These are phyloP conservation scores for Achroia grisella DNA, from an alignment of 1,140 invertebrate species.

Conservation along the genomic window DNA sequence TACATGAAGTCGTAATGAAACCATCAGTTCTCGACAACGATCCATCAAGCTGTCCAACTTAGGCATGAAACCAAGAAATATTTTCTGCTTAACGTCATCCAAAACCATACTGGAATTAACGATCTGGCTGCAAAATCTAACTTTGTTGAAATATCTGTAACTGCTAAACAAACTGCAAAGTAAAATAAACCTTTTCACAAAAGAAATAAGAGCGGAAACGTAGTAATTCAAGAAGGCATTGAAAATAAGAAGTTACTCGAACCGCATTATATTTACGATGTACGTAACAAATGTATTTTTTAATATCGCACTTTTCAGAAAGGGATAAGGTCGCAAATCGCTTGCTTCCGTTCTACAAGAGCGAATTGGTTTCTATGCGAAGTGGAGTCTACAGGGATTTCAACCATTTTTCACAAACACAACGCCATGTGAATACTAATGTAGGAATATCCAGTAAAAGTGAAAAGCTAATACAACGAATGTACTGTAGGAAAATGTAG, in stretches of 20 bases:
- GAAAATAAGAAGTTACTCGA: slow-evolving; percentile 7
- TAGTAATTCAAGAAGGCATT: not conserved
- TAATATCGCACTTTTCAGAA: slow-evolving; percentile 7
- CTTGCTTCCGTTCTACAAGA: slow-evolving; percentile 1
- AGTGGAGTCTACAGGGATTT: slow-evolving; percentile 30
- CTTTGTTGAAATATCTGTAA: slow-evolving; percentile 12
- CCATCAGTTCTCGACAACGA: slow-evolving; percentile 16
- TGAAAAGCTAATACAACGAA: slow-evolving; percentile 2
- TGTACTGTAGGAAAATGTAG: not conserved
- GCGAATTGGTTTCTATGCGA: not conserved
- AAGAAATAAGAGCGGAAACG: slow-evolving; percentile 1
- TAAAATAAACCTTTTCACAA: not conserved
- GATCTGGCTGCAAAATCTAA: not conserved
- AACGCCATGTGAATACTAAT: slow-evolving; percentile 26
- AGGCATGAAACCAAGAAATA: slow-evolving; percentile 1
- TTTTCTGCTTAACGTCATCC: slow-evolving; percentile 1
- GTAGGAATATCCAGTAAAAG: slow-evolving; percentile 5
- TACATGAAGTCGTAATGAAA: slow-evolving; percentile 26
- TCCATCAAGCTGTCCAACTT: slow-evolving; percentile 33
- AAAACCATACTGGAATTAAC: not conserved
- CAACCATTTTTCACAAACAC: slow-evolving; percentile 38
- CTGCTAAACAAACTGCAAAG: not conserved
- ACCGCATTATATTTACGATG: not conserved
- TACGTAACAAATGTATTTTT: not conserved
- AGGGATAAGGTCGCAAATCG: slow-evolving; percentile 13